A percentile compares a stretch with the other conserved stretches of the same genome.
phyloP scores from a whole-genome alignment of 1,140 invertebrate species.

The Drosophila kikkawai region DNA sequence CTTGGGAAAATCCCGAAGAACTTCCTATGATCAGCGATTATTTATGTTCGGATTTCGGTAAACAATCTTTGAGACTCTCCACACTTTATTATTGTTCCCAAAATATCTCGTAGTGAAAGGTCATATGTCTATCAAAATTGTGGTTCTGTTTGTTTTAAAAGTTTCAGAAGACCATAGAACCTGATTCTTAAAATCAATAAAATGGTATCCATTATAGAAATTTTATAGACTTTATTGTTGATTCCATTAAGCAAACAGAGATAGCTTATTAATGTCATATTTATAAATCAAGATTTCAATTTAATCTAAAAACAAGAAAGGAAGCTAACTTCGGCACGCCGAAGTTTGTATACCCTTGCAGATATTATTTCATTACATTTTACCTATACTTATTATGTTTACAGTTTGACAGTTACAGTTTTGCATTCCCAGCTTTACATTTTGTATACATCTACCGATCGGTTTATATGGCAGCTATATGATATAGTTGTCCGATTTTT shows the following conservation, averaged over 20 bases:
- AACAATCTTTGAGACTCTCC: constrained; percentile 15
- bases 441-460: too few relatives aligned
- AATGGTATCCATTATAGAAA: constrained; percentile 17
- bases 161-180: constrained; percentile 34
- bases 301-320: too few relatives aligned
- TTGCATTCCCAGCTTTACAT: too few relatives aligned
- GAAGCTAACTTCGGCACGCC: too few relatives aligned
- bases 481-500: too few relatives aligned
- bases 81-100: constrained; percentile 10
- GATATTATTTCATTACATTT: too few relatives aligned
- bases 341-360: too few relatives aligned
- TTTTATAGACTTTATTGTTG: constrained; percentile 19
- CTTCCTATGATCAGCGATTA: constrained; percentile 34
- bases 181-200: constrained; percentile 50
- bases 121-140: constrained; percentile 49
- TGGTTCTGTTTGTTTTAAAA: constrained; percentile 25
- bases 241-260: constrained; percentile 16
- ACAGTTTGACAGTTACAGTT: too few relatives aligned
- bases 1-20: constrained; percentile 64
- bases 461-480: too few relatives aligned
- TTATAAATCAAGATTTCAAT: constrained; percentile 11
- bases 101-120: constrained; percentile 47
- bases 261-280: constrained; percentile 16
- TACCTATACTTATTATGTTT: too few relatives aligned
- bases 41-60: constrained; percentile 28